Conservation (phyloP, 2,797 vertebrate genomes). For the Phyllotis vaccarum region DNA sequence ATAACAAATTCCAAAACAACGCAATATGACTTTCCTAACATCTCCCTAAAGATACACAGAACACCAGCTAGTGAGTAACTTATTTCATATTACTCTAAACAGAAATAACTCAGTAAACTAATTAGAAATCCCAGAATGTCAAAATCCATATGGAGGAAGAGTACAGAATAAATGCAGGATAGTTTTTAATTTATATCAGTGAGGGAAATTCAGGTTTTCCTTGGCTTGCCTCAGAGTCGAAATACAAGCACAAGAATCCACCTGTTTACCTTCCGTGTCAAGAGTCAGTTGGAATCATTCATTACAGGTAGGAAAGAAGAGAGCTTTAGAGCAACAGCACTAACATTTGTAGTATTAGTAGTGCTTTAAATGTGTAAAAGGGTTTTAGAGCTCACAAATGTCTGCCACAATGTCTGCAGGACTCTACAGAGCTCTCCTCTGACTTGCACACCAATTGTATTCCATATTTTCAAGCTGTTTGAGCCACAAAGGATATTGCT, state of each 20-base stretch:
- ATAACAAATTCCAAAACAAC: conserved; percentile 21
- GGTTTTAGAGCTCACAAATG: neutral
- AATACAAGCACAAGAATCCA: neutral
- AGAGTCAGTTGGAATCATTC: neutral
- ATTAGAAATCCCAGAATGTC: neutral
- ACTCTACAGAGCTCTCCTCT: neutral
- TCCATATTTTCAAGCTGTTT: conserved; percentile 3
- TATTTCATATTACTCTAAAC: conserved; percentile 27
- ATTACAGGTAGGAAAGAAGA: conserved; percentile 21
- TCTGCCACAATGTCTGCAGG: neutral
- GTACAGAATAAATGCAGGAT: neutral
- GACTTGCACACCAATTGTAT: neutral
- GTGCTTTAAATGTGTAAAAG: neutral
- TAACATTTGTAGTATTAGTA: neutral
- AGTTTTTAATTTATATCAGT: neutral
- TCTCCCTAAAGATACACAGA: conserved; percentile 30
- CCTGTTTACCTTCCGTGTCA: neutral
- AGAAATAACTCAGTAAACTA: neutral
- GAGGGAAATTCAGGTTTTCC: conserved; percentile 47
- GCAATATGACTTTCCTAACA: neutral
- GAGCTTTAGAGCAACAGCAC: neutral
- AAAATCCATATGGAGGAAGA: conserved; percentile 16
- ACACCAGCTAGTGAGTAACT: neutral
- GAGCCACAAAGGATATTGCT: neutral
- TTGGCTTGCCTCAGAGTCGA: neutral